phyloP scores from a whole-genome alignment of 1,140 invertebrate species.

The Papilio polyxenes region DNA sequence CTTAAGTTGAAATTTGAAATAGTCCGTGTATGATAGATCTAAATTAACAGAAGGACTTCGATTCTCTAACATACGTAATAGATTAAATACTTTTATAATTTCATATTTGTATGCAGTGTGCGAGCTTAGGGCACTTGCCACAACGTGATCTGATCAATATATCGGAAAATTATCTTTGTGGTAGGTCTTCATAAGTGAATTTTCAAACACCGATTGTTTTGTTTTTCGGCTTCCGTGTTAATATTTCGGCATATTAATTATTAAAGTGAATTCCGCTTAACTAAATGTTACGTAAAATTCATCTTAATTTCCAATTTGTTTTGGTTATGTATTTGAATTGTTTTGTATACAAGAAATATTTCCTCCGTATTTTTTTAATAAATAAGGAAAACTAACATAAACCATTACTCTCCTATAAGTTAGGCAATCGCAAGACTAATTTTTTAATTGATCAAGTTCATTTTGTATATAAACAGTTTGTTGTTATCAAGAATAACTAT shows the following conservation, averaged over 20 bases:
- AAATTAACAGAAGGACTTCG: not conserved
- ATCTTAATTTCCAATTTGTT: too few relatives aligned
- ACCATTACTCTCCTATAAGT: too few relatives aligned
- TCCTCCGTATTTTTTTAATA: too few relatives aligned
- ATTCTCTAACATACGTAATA: slow-evolving; percentile 16
- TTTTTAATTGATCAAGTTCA: too few relatives aligned
- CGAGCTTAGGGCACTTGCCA: not conserved
- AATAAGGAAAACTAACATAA: too few relatives aligned
- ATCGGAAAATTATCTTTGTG: slow-evolving; percentile 13
- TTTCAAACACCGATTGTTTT: slow-evolving; percentile 30
- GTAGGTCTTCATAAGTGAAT: slow-evolving; percentile 33
- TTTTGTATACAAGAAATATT: too few relatives aligned
- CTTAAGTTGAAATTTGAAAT: not conserved
- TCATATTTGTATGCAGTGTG: not conserved
- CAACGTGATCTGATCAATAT: slow-evolving; percentile 29
- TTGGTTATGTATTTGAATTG: too few relatives aligned
- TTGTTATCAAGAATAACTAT: slow-evolving; percentile 5
- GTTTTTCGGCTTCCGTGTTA: slow-evolving; percentile 23
- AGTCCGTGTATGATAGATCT: not conserved
- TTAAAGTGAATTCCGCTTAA: not conserved
- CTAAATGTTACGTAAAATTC: not conserved
- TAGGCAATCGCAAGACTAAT: too few relatives aligned
- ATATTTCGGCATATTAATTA: not conserved
- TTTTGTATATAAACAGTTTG: not conserved
- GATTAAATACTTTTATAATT: slow-evolving; percentile 34